Evolutionary conservation across 2,113 vertebrate genomes (phyloP).

Genomic region (Bubalus kerabau): DNA sequence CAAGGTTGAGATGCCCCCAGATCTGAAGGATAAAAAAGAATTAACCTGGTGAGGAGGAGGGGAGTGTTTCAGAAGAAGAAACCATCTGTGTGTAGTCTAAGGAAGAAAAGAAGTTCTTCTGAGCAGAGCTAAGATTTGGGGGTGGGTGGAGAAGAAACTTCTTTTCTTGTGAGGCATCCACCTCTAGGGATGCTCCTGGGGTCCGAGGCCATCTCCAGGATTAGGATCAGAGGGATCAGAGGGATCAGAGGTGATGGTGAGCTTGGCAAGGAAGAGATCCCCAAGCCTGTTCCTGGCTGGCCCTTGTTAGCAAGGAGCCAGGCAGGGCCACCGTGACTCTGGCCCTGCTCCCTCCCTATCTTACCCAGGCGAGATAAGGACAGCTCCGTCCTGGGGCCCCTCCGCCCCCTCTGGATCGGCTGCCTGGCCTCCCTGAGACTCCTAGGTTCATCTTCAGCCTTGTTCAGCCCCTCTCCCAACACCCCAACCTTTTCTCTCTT

Average conservation of each 20-base stretch:
- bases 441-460: neutral
- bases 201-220: neutral
- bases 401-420: accelerated
- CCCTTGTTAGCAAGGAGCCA: neutral
- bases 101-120: neutral
- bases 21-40: neutral
- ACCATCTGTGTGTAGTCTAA: neutral
- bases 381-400: neutral
- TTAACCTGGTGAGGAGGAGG: neutral
- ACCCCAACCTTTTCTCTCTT: accelerated
- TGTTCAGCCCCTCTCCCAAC: neutral
- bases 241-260: neutral
- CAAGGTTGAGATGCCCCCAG: neutral
- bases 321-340: accelerated
- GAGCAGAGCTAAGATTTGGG: neutral
- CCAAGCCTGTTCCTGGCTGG: neutral
- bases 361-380: accelerated
- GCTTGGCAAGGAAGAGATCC: no score
- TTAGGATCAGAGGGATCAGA: no score
- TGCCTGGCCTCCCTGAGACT: neutral
- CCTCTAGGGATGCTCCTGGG: accelerated
- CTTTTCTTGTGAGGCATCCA: neutral
- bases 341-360: accelerated
- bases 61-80: neutral
- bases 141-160: neutral